phyloP scores from a whole-genome alignment of 2,888 invertebrate genomes.

The Phyllotreta striolata region DNA sequence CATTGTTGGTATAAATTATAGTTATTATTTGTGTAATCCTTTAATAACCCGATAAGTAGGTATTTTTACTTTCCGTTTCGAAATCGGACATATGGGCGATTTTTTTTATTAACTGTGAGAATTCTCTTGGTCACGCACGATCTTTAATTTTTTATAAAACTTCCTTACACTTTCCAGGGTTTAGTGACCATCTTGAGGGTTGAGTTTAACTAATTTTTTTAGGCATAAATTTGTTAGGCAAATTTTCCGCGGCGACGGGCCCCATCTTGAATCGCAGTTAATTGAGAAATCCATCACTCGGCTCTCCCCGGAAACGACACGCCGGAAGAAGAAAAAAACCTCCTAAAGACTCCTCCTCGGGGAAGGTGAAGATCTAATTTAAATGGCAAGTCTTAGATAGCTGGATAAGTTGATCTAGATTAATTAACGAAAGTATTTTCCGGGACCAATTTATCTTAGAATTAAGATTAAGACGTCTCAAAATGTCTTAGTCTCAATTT shows the following conservation, averaged over 20 bases:
- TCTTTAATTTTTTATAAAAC: background rate
- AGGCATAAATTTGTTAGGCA: too few relatives aligned
- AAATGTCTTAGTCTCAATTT: constrained; percentile 62
- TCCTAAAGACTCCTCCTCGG: constrained; percentile 32
- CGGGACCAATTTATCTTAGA: constrained; percentile 62
- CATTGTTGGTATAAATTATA: constrained; percentile 29
- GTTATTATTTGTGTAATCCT: constrained; percentile 20
- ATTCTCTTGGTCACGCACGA: background rate
- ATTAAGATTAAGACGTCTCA: constrained; percentile 62
- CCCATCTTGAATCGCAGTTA: constrained; percentile 22
- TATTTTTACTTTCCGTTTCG: constrained; percentile 25
- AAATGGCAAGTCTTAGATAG: constrained; percentile 54
- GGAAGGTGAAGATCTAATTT: constrained; percentile 42
- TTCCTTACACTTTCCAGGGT: background rate
- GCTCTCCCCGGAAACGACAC: constrained; percentile 7
- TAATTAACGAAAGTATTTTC: constrained; percentile 62
- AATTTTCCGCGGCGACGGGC: background rate
- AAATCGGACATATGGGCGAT: constrained; percentile 22
- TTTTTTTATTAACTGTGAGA: background rate
- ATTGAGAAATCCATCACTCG: constrained; percentile 30
- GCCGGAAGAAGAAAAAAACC: constrained; percentile 28
- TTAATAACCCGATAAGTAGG: constrained; percentile 21
- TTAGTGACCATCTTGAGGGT: background rate
- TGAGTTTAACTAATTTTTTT: background rate
- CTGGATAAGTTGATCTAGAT: constrained; percentile 61